Evolutionary conservation across 2,888 invertebrate genomes (phyloP).

Genomic region (Apamea epomidion): DNA sequence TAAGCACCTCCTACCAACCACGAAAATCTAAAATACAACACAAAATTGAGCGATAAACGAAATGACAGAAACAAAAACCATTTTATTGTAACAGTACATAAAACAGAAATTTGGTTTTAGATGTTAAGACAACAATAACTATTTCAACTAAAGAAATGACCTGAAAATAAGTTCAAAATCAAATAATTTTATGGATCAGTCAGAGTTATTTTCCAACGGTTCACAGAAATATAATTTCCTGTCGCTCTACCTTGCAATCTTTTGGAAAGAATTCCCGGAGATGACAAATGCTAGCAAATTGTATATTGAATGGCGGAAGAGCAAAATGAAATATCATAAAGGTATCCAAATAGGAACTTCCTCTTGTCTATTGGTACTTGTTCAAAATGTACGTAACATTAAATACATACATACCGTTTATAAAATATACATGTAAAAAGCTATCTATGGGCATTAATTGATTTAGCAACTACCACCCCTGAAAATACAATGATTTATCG

Average conservation of each 20-base stretch:
- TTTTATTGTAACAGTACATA: no score
- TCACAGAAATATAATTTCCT: constrained; percentile 23
- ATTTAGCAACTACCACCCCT: neutral
- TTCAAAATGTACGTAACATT: neutral
- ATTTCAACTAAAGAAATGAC: neutral
- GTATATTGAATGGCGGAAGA: constrained; percentile 32
- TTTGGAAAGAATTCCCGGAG: constrained; percentile 15
- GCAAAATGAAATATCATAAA: constrained; percentile 33
- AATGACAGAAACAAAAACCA: neutral
- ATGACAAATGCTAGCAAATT: constrained; percentile 47
- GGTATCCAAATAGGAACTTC: constrained; percentile 22
- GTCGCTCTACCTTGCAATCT: neutral
- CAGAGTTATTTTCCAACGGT: constrained; percentile 2
- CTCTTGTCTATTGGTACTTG: constrained; percentile 14
- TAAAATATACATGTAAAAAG: neutral
- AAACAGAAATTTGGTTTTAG: neutral
- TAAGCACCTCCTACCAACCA: neutral
- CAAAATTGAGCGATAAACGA: neutral
- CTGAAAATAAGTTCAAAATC: neutral
- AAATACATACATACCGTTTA: neutral
- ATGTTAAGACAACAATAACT: neutral
- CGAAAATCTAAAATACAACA: neutral
- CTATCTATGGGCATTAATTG: no score
- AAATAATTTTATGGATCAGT: constrained; percentile 1
- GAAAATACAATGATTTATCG: neutral